Evolutionary conservation across 1,140 invertebrate genomes (phyloP), one percentile per base, ranked within the genome.

Genomic region (Vanessa atalanta): DNA sequence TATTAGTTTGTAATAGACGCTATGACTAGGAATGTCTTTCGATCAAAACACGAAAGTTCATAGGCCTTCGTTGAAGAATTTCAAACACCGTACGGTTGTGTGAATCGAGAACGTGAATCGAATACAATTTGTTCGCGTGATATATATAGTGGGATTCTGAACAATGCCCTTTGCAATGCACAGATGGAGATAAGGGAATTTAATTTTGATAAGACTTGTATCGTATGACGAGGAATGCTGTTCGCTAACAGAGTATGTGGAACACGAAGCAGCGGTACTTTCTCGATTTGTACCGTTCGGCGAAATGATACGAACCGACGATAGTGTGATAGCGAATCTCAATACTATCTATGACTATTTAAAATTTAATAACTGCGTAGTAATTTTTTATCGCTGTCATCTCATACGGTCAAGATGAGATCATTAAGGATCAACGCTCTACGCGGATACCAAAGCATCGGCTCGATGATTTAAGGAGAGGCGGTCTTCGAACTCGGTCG

Each of bases 401-500:
- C 47, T 75, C 75, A 47, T 76, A 75, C 70, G 74, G 72, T 70
- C 70, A 76, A 81, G 86, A 90, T 92, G 90, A 92, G 88, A 90
- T 92, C 90, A 92, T 83, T 66, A 86, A 92, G 89, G 90, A 91
- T 89, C 89, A 92, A 90, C 77, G 89, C 73, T 86, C 88, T 82
- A 79, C 75, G 76, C 81, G 83, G 88, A 88, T 85, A 77, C 83
- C 87, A 68, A 85, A 87, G 80, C 84, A 83, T 87, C 81, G 79
- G 77, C 81, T 82, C 83, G 83, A 53, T 60, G 70, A 72, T 76
- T 79, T 75, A 83, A 82, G 84, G 78, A 85, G 80, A 80, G 82
- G 77, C 79, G 84, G 76, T 72, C 81, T 81, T 74, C 79, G 76
- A 80, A 83, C 75, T 72, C 81, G 90, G 88, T 77, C 90, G 82